phyloP scores from a whole-genome alignment of 2,113 vertebrate species.

The Sakesphorus luctuosus region DNA sequence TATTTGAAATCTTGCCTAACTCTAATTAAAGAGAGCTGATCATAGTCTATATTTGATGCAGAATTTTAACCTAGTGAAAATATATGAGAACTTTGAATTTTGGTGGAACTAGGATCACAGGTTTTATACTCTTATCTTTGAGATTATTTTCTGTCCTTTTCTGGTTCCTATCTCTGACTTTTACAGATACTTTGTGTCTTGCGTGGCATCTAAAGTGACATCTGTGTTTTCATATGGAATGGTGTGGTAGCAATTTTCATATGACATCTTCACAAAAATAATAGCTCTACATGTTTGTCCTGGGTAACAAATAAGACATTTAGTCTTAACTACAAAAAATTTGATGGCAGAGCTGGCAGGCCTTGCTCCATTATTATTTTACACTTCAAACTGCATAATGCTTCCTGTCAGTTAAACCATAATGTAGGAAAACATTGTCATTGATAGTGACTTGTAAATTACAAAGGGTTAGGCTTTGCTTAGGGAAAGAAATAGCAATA shows the following conservation, averaged over 20 bases:
- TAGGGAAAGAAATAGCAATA: neutral
- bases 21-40: neutral
- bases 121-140: neutral
- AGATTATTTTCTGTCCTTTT: neutral
- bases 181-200: neutral
- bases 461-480: neutral
- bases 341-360: neutral
- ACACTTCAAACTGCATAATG: neutral
- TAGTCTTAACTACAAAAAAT: neutral
- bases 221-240: neutral
- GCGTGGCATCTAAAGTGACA: neutral
- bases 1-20: neutral
- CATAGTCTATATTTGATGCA: neutral
- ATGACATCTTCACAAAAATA: neutral
- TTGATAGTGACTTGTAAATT: neutral
- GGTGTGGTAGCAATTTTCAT: neutral
- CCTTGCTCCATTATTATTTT: neutral
- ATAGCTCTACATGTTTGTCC: neutral
- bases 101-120: neutral
- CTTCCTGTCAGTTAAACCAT: neutral
- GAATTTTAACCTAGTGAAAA: neutral
- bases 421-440: neutral
- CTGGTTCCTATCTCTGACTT: neutral
- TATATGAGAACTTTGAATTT: neutral
- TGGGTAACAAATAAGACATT: neutral